Conservation (phyloP, 2,797 vertebrate genomes). For the Eulemur mongoz region DNA sequence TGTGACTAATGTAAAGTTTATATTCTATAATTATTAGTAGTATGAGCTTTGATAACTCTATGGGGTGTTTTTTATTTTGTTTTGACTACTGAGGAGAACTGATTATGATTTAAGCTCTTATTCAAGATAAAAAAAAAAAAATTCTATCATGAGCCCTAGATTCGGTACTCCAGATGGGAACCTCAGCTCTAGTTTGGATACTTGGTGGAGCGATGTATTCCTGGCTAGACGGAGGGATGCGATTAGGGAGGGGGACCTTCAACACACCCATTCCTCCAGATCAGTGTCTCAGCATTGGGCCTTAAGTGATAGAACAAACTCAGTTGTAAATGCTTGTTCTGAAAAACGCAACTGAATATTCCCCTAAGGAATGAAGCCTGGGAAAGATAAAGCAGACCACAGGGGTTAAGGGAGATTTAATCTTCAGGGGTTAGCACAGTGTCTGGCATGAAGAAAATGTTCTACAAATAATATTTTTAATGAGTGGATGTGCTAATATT, state of each 20-base stretch:
- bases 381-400: neutral
- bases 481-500: neutral
- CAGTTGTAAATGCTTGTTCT: neutral
- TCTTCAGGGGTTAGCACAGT: neutral
- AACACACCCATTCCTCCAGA: neutral
- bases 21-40: neutral
- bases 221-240: neutral
- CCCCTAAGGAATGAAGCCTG: neutral
- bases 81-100: neutral
- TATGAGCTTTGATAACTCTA: neutral
- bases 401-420: neutral
- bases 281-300: neutral
- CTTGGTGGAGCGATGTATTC: neutral
- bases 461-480: neutral
- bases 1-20: neutral
- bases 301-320: neutral
- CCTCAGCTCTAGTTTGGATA: neutral
- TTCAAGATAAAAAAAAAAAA: conserved; percentile 13
- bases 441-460: neutral
- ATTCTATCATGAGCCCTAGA: neutral
- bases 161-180: neutral
- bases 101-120: neutral
- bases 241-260: neutral
- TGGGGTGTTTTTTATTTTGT: neutral
- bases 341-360: neutral